phyloP scores from a whole-genome alignment of 2,113 vertebrate species.

The Anas platyrhynchos region DNA sequence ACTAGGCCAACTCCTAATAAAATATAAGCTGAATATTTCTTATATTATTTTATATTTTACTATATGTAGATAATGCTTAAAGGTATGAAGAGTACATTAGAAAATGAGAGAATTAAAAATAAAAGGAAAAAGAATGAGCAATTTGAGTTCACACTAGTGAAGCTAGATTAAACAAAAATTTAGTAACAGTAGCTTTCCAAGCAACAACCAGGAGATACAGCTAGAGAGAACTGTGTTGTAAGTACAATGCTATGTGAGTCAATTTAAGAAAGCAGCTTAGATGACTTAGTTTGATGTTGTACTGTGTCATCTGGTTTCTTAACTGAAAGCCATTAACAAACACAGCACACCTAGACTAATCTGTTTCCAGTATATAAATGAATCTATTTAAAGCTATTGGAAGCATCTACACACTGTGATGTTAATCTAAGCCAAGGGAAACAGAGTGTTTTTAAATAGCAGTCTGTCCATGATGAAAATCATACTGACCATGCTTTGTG shows the following conservation, averaged over 20 bases:
- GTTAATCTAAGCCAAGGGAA: neutral
- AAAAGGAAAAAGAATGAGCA: neutral
- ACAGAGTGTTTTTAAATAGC: neutral
- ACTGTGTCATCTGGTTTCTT: rapidly evolving
- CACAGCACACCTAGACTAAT: neutral
- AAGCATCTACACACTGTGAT: neutral
- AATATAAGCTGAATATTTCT: neutral
- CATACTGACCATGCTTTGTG: neutral
- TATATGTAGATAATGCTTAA: neutral
- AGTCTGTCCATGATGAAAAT: neutral
- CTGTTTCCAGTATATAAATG: neutral
- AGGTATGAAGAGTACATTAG: neutral
- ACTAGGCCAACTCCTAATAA: neutral
- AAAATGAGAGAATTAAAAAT: neutral
- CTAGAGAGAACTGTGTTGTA: neutral
- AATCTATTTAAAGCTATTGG: neutral
- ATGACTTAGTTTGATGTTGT: neutral
- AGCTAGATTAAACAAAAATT: neutral
- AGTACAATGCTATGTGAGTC: neutral
- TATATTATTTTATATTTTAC: neutral
- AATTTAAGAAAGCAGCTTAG: neutral
- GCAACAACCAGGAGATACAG: neutral
- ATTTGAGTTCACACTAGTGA: neutral
- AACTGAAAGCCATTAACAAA: neutral
- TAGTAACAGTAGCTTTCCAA: neutral